Evolutionary conservation across 2,797 vertebrate species (phyloP), one percentile per base, ranked within the genome.

Genomic region (Cossypha caffra): DNA sequence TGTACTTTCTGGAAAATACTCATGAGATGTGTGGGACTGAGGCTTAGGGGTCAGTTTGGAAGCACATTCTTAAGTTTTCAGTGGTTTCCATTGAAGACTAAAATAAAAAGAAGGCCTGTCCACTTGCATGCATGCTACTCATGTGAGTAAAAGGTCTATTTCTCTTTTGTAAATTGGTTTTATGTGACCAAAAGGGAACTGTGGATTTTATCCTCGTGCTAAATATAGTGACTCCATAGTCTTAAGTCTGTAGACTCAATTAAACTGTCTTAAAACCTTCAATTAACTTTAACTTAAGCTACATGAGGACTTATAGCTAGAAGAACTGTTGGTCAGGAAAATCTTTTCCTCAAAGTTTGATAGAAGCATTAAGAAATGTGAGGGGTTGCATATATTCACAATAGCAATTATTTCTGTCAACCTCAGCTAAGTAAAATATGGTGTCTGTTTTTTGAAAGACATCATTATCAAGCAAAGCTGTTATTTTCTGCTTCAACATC

Each of bases 401-500:
- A 78, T 3, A 72, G 13, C 59, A 86, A 77, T 64, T 89, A 59
- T 66, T 82, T 86, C 37, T 78, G 31, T 69, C 76, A 72, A 28
- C 51, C 19, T 7, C 57, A 77, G 17, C 33, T 59, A 75, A 80
- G 55, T 64, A 73, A 92, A 96, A 76, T 42, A 68, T 8, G 19
- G 15, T 75, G 18, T 67, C 82, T 93, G 3, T 82, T 85, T 86
- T 59, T 48, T 93, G 62, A 90, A 82, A 90, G 54, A 59, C 47
- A 75, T 64, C 16, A 50, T 87, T 90, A 77, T 68, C 35, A 66
- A 80, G 54, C 31, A 59, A 73, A 93, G 43, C 40, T 80, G 25
- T 92, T 81, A 68, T 92, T 81, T 89, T 79, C 74, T 88, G 52
- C 62, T 88, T 75, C 69, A 71, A 16, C 47, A 69, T 95, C 51